Evolutionary conservation across 2,113 vertebrate species (phyloP).

Genomic region (Chaetorhynchus papuensis): DNA sequence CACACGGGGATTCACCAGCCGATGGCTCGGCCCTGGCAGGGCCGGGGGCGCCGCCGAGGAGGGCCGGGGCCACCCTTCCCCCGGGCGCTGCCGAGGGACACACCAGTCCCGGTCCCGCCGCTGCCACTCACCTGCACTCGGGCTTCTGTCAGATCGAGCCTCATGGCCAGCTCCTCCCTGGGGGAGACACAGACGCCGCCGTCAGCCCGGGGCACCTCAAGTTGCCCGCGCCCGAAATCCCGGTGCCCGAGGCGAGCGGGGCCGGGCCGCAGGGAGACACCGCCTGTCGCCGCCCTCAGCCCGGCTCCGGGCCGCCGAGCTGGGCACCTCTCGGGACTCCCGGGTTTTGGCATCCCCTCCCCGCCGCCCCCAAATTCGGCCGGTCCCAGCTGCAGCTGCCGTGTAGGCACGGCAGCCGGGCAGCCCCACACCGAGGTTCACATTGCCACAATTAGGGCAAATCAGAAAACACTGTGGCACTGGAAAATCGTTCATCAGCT

Average conservation of each 20-base stretch:
- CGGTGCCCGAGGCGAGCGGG: background rate
- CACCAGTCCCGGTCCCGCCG: background rate
- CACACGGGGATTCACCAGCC: background rate
- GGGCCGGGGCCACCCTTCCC: background rate
- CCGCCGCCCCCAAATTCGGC: background rate
- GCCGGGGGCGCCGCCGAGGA: background rate
- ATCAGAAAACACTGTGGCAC: constrained; percentile 46
- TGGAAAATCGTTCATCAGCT: constrained; percentile 27
- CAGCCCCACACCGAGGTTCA: constrained; percentile 26
- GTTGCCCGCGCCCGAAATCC: background rate
- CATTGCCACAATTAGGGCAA: constrained; percentile 37
- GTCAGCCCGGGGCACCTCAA: background rate
- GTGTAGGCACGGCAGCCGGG: constrained; percentile 20
- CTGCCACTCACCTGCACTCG: constrained; percentile 90
- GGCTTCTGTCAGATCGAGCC: constrained; percentile 95
- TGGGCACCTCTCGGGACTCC: background rate
- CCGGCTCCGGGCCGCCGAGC: background rate
- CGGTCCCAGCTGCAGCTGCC: background rate
- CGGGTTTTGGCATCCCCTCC: background rate
- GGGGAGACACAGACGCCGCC: constrained; percentile 66
- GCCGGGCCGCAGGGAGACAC: background rate
- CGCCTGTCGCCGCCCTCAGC: background rate
- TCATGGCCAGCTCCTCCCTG: constrained; percentile 97
- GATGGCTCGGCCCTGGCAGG: background rate
- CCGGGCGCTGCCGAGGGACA: background rate